Evolutionary conservation across 2,888 invertebrate species (phyloP), one percentile per base, ranked within the genome.

Genomic region (Axea sp.): DNA sequence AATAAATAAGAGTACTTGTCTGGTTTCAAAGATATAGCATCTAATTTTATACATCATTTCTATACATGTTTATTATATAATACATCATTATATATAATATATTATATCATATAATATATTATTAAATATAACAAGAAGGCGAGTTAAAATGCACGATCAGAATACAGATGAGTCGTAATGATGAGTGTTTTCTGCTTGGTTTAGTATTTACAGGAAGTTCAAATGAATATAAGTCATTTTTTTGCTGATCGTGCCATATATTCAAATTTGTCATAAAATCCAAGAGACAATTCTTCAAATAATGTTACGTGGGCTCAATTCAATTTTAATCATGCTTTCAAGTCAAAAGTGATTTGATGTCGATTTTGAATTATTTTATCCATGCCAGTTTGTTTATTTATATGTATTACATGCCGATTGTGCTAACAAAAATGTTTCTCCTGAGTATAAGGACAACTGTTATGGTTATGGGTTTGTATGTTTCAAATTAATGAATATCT

Each of bases 141-240:
- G 65, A 74, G 74, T 68, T 69, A 60, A 65, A 65, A 65, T 60
- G 65, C 69, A 74, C 69, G 68, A 69, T 33, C 69, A 74, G 64
- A 69, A 45, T 57, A 69, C 64, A 65, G 39, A 45, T 41, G 24
- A 69, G 53, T 45, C 41, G 45, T 31, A 59, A 39, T 49, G 15
- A 57, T 62, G 41, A 62, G 43, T 49, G 43, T 24, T 19, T 7
- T 17, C 49, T 64, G 6, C 39, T 62, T 43, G 39, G 11, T 43
- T 53, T 53, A 65, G 55, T 78, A 79, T 77, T 76, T 77, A 79
- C 78, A 79, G 76, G 62, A 67, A 55, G 68, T 41, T 68, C 0
- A 41, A 51, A 51, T 64, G 59, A 75, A 73, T 72, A 35, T 68
- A 64, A 45, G 73, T 49, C 28, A 41, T 26, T 11, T 26, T 39